These are phyloP conservation scores for Ramphastos sulfuratus DNA, from an alignment of 2,113 vertebrate species.

Conservation along the genomic window DNA sequence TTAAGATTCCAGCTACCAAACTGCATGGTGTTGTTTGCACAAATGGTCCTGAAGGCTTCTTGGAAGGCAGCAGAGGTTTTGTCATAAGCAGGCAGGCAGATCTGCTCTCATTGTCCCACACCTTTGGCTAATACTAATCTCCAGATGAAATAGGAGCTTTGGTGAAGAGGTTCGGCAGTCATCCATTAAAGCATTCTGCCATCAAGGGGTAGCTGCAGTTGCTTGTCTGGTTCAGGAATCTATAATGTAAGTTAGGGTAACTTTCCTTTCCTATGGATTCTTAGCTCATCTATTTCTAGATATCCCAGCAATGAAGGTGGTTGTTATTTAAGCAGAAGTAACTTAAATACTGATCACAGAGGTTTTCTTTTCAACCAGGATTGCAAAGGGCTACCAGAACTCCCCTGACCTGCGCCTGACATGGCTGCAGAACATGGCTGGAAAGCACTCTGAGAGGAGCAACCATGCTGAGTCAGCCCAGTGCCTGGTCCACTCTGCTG, in stretches of 20 bases:
- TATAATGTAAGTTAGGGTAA: not conserved
- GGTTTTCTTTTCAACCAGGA: conserved; percentile 75
- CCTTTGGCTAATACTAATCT: not conserved
- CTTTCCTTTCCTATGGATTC: not conserved
- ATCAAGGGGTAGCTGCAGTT: not conserved
- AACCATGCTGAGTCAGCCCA: conserved; percentile 97
- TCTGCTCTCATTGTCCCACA: not conserved
- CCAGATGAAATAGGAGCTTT: not conserved
- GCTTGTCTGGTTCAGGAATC: not conserved
- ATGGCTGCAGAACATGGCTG: conserved; percentile 99
- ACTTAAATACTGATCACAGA: not conserved
- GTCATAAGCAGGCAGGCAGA: not conserved
- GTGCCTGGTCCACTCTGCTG: conserved; percentile 97
- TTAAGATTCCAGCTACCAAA: not conserved
- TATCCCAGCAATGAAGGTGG: not conserved
- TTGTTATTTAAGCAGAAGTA: not conserved
- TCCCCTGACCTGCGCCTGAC: conserved; percentile 95
- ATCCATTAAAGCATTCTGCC: not conserved
- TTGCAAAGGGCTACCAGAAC: conserved; percentile 98
- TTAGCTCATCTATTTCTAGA: not conserved
- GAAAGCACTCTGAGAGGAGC: conserved; percentile 94
- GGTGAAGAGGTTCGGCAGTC: not conserved
- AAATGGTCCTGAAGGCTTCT: not conserved
- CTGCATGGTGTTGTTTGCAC: not conserved
- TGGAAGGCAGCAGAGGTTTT: not conserved